Evolutionary conservation across 2,113 vertebrate genomes (phyloP), one percentile per base, ranked within the genome.

Genomic region (Sapayoa aenigma): DNA sequence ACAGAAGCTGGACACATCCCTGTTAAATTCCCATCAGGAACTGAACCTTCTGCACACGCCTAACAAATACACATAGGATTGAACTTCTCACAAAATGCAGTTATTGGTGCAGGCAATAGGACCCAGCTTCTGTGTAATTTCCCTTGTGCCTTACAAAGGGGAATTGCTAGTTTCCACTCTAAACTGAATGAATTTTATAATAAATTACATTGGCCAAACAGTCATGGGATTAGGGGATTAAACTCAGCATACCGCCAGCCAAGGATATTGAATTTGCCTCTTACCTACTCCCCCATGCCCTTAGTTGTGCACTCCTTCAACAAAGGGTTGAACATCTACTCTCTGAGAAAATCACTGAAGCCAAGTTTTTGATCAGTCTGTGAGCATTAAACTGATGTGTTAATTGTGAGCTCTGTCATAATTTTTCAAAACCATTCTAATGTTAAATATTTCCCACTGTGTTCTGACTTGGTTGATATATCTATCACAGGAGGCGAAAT

Each of bases 31-130:
- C 60, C 9, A 47, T 13, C 5, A 33, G 6, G 23, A n/a, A 8
- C 1, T 76, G 62, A 59, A 59, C 44, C 14, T 37, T 47, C 47
- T 67, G 13, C n/a, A 58, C 1, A 0, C 67, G 21, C 7, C 39
- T 90, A 44, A 76, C 2, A 84, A 87, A 60, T 18, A 4, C 42
- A 56, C 8, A 11, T 37, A 52, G 44, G 24, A 20, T 3, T 76
- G 39, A 22, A 65, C 35, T 77, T 59, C 25, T 66, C 41, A 59
- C 14, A 77, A 77, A 65, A 46, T 2, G 0, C 39, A 50, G 12
- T 37, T 55, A 20, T 1, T 1, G 18, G 2, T 2, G 5, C 5
- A 37, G 24, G 28, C 13, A 58, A 23, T 4, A 49, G 21, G 73
- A 1, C 11, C 13, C n/a, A 53, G 0, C 3, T 58, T 44, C 15